phyloP scores from a whole-genome alignment of 2,113 vertebrate species.

The Ictalurus furcatus region DNA sequence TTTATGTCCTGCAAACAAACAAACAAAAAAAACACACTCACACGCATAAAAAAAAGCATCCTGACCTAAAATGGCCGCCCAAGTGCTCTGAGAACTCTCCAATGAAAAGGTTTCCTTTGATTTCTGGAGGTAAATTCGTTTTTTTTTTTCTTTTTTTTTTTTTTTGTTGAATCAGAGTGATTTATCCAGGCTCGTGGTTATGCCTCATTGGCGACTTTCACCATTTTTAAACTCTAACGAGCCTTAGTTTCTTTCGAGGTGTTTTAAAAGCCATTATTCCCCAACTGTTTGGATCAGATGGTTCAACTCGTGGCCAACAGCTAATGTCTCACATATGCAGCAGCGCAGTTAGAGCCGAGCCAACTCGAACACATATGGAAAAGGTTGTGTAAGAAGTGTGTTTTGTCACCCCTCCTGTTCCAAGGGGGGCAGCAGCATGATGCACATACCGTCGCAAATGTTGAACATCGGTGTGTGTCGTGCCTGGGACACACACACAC shows the following conservation, averaged over 20 bases:
- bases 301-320: constrained; percentile 32
- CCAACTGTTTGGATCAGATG: constrained; percentile 43
- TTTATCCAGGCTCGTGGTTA: constrained; percentile 12
- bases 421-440: constrained; percentile 44
- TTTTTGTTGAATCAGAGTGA: neutral
- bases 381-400: constrained; percentile 46
- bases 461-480: constrained; percentile 23
- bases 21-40: too few relatives aligned
- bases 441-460: constrained; percentile 35
- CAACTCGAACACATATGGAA: constrained; percentile 46
- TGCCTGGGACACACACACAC: neutral
- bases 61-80: neutral
- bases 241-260: constrained; percentile 26
- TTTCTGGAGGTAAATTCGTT: neutral
- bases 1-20: neutral
- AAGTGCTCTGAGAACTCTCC: neutral
- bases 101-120: neutral
- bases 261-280: constrained; percentile 40
- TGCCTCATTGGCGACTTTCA: constrained; percentile 29
- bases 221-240: constrained; percentile 27
- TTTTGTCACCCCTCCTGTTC: constrained; percentile 44
- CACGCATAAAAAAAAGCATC: too few relatives aligned
- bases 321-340: constrained; percentile 44
- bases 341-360: constrained; percentile 30
- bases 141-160: neutral